Evolutionary conservation across 2,797 vertebrate genomes (phyloP), one percentile per base, ranked within the genome.

Genomic region (Sebastes steindachneri): DNA sequence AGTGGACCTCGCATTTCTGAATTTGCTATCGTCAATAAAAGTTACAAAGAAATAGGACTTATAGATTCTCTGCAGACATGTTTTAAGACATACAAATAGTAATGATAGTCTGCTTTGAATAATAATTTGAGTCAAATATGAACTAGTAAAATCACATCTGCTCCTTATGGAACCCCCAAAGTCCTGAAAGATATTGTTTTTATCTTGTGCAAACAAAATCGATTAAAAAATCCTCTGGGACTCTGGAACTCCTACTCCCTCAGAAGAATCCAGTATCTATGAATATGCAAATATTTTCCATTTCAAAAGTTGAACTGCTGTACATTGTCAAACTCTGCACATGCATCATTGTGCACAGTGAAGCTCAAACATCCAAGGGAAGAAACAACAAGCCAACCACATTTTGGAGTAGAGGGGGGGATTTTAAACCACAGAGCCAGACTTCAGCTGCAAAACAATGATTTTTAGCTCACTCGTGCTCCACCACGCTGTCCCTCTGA

Each of bases 391-490:
- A 45, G 41, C 41, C 15, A 45, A 17, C 41, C 41, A 45, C 41
- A 45, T 45, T 33, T 41, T 41, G 37, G 14, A 41, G 37, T 41
- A 41, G 26, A 12, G 17, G 62, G 15, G 15, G 23, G 31, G 68
- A 11, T 21, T n/a, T 35, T 26, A 76, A 33, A 57, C 7, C 54
- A 59, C 1, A 0, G 14, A 31, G 15, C 10, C 10, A n/a, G 1
- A 45, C 41, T 45, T 45, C 41, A 21, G 11, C 17, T 29, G 37
- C 9, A n/a, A 58, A 54, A 26, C 3, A 31, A 58, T 19, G 12
- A 17, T 31, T 21, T 21, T n/a, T 7, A 11, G 23, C 83, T 90
- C 64, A 89, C 12, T 88, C 54, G 0, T 69, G 66, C 37, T 80
- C 86, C 33, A 25, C 23, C 26, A 9, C 21, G 7, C 58, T 41